These are phyloP conservation scores for Drosophila melanogaster DNA, from an alignment of 1,140 invertebrate genomes.

Conservation along the genomic window DNA sequence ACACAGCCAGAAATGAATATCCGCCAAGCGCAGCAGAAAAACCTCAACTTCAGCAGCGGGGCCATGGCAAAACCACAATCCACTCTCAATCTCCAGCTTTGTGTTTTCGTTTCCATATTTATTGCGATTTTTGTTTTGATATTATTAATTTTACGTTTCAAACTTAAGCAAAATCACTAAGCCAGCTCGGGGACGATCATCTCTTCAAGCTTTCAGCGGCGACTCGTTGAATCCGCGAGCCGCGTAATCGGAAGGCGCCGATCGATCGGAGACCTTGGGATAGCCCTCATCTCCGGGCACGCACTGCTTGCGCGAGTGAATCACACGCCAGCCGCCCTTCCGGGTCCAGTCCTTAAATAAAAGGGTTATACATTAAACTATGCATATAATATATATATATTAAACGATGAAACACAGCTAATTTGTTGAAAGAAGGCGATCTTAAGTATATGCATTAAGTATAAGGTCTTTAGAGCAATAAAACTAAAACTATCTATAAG, in stretches of 20 bases:
- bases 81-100: constrained; percentile 13
- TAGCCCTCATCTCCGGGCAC: constrained; percentile 88
- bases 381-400: too few species aligned
- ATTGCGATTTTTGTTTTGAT: constrained; percentile 61
- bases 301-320: constrained; percentile 85
- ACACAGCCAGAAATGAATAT: constrained; percentile 27
- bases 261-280: constrained; percentile 86
- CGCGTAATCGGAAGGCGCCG: constrained; percentile 87
- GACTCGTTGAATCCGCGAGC: constrained; percentile 88
- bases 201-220: constrained; percentile 46
- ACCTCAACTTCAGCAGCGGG: constrained; percentile 22
- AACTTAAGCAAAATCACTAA: constrained; percentile 53
- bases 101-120: constrained; percentile 61
- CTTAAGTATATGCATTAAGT: too few species aligned
- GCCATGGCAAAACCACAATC: constrained; percentile 37
- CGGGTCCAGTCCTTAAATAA: constrained; percentile 88
- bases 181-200: neutral
- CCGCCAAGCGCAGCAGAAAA: constrained; percentile 53
- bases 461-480: too few species aligned
- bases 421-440: too few species aligned
- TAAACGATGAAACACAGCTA: too few species aligned
- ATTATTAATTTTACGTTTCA: constrained; percentile 52
- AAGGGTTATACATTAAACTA: neutral
- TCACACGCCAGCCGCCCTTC: constrained; percentile 88
- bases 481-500: too few species aligned